These are phyloP conservation scores for Noctua janthina DNA, from an alignment of 2,888 invertebrate genomes.

Conservation along the genomic window DNA sequence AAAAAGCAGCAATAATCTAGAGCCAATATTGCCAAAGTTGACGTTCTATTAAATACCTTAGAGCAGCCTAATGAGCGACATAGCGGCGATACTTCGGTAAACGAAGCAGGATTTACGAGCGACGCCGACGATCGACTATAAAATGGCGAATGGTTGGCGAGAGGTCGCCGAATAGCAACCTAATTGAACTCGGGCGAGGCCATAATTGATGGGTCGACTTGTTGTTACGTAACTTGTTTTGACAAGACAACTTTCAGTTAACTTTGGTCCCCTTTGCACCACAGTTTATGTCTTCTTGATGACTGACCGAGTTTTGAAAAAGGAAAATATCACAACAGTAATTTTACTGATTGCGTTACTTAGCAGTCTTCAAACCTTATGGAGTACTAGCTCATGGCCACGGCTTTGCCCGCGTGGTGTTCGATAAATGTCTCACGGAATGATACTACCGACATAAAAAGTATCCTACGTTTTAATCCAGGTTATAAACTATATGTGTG, in stretches of 20 bases:
- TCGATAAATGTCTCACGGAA: too few species aligned
- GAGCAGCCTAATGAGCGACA: constrained; percentile 58
- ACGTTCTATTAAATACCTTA: constrained; percentile 54
- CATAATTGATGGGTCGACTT: constrained; percentile 59
- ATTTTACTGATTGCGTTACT: constrained; percentile 16
- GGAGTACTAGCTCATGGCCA: neutral
- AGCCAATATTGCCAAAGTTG: constrained; percentile 51
- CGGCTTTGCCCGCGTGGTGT: too few species aligned
- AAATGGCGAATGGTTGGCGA: constrained; percentile 55
- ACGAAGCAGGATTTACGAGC: constrained; percentile 63
- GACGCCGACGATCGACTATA: constrained; percentile 42
- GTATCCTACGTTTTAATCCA: too few species aligned
- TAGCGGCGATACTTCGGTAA: constrained; percentile 53
- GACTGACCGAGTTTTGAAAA: constrained; percentile 19
- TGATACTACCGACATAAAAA: too few species aligned
- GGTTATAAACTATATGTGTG: too few species aligned
- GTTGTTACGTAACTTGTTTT: constrained; percentile 56
- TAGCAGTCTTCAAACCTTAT: neutral
- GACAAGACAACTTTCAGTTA: constrained; percentile 50
- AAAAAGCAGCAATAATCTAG: constrained; percentile 37
- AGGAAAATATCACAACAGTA: constrained; percentile 1
- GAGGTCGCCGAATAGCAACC: constrained; percentile 46
- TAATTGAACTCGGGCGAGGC: constrained; percentile 59
- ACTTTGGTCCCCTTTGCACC: constrained; percentile 29
- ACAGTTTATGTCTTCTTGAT: constrained; percentile 50